phyloP scores from a whole-genome alignment of 2,888 invertebrate genomes.

The Plagodis dolabraria region DNA sequence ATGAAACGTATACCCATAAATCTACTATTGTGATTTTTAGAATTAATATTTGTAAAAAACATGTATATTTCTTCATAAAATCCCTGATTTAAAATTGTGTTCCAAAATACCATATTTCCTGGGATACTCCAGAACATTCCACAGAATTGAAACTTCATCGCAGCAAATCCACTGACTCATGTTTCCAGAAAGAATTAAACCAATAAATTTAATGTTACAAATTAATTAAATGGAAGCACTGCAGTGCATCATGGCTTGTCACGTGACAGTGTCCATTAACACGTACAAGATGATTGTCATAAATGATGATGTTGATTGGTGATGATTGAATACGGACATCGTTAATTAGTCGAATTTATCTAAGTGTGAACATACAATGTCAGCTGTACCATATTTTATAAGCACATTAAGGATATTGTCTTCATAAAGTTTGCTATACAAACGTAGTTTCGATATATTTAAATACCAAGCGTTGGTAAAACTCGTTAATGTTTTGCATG shows the following conservation, averaged over 20 bases:
- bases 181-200: slow-evolving; percentile 8
- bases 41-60: too few relatives aligned
- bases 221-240: slow-evolving; percentile 5
- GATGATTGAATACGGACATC: slow-evolving; percentile 6
- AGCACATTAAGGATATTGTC: too few relatives aligned
- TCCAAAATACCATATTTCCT: neutral
- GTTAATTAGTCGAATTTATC: neutral
- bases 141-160: slow-evolving; percentile 1
- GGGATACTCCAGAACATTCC: neutral
- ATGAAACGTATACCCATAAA: too few relatives aligned
- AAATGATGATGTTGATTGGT: slow-evolving; percentile 3
- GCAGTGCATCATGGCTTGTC: slow-evolving; percentile 6
- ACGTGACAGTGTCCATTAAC: slow-evolving; percentile 10
- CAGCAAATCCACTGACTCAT: slow-evolving; percentile 8
- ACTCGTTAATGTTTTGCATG: too few relatives aligned
- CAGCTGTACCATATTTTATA: too few relatives aligned
- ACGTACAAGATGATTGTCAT: slow-evolving; percentile 3
- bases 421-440: too few relatives aligned
- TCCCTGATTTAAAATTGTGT: neutral
- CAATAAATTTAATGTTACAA: slow-evolving; percentile 14
- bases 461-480: too few relatives aligned
- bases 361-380: neutral
- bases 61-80: too few relatives aligned
- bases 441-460: too few relatives aligned
- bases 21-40: too few relatives aligned